Evolutionary conservation across 1,140 invertebrate genomes (phyloP).

Genomic region (Aphis craccivora): DNA sequence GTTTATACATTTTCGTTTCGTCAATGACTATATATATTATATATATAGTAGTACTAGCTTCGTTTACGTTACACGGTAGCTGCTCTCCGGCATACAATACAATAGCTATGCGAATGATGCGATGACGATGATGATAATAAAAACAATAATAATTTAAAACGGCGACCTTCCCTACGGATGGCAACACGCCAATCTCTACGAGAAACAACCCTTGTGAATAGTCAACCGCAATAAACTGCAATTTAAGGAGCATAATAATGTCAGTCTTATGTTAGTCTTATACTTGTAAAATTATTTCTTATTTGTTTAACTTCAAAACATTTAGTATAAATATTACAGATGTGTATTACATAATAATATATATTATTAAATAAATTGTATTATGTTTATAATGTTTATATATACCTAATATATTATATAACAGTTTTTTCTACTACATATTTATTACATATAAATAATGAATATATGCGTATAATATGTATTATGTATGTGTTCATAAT

Average conservation of each 20-base stretch:
- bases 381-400: neutral
- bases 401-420: neutral
- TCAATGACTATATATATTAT: neutral
- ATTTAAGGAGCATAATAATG: neutral
- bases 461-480: neutral
- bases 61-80: neutral
- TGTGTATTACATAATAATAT: neutral
- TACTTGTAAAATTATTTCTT: neutral
- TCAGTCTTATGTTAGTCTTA: too few relatives aligned
- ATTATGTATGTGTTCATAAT: neutral
- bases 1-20: neutral
- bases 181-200: neutral
- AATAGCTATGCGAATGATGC: too few relatives aligned
- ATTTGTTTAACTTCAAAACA: neutral
- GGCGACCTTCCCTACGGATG: neutral
- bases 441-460: too few relatives aligned
- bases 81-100: neutral
- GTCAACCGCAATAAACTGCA: neutral
- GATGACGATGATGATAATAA: neutral
- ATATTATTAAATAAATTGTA: neutral
- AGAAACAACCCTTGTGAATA: neutral
- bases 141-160: constrained; percentile 9
- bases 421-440: neutral
- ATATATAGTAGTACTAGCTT: neutral
- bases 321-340: neutral